A percentile compares a stretch with the other conserved stretches of the same genome.
Evolutionary conservation across 2,113 vertebrate genomes (phyloP).

Genomic region (Gymnorhina tibicen): DNA sequence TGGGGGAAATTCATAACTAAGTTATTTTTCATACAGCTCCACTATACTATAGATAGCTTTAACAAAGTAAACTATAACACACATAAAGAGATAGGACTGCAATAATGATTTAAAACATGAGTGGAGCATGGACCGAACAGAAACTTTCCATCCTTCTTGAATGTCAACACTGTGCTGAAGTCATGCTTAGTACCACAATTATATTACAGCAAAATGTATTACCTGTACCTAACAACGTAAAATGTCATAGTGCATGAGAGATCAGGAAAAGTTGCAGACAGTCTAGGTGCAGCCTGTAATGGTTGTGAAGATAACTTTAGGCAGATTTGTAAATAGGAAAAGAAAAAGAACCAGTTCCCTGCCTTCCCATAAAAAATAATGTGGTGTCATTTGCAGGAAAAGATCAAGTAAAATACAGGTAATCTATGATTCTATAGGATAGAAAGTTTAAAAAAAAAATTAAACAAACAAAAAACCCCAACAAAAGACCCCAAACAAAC

Average conservation of each 20-base stretch:
- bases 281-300: background rate
- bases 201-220: background rate
- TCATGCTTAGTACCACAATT: background rate
- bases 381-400: background rate
- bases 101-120: conserved; percentile 35
- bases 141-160: conserved; percentile 31
- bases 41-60: background rate
- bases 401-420: background rate
- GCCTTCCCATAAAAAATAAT: background rate
- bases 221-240: background rate
- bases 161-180: background rate
- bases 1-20: background rate
- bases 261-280: background rate
- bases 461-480: no score
- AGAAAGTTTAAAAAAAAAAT: background rate
- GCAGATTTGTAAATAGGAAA: background rate
- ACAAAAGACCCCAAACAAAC: background rate
- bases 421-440: background rate
- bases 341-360: background rate
- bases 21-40: conserved; percentile 15
- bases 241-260: background rate
- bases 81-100: background rate
- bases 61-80: background rate
- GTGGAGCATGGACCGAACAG: background rate
- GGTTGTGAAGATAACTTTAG: background rate